phyloP scores from a whole-genome alignment of 2,797 vertebrate genomes.

The Ceryle rudis region DNA sequence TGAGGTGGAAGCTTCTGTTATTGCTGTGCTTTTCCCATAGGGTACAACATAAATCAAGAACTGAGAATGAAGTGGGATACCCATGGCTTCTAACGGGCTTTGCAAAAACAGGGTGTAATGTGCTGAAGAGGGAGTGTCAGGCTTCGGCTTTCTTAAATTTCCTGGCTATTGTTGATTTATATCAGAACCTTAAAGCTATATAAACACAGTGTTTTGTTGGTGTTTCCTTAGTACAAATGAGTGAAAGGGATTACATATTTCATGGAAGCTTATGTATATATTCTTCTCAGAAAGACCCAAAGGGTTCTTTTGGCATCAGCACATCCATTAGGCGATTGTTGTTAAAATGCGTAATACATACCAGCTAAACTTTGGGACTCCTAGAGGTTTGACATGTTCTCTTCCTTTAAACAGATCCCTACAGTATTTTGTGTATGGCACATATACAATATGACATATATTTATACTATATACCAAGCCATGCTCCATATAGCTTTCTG shows the following conservation, averaged over 20 bases:
- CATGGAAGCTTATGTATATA: background rate
- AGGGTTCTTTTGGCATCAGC: conserved; percentile 9
- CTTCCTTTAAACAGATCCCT: background rate
- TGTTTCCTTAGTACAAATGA: conserved; percentile 52
- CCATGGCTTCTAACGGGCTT: background rate
- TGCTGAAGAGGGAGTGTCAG: background rate
- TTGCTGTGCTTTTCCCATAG: background rate
- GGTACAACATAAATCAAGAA: background rate
- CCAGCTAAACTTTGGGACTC: conserved; percentile 7
- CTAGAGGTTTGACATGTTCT: background rate
- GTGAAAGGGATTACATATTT: conserved; percentile 32
- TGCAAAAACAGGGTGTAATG: conserved; percentile 12
- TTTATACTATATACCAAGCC: background rate
- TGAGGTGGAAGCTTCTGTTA: background rate
- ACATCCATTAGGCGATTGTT: background rate
- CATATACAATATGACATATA: background rate
- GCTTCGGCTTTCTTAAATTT: conserved; percentile 55
- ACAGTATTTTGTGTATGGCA: background rate
- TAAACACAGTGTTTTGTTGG: conserved; percentile 11
- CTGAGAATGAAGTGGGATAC: background rate
- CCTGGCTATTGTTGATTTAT: conserved; percentile 53
- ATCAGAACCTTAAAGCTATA: conserved; percentile 53
- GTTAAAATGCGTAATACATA: background rate
- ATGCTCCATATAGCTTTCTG: background rate
- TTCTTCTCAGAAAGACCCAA: conserved; percentile 23